phyloP scores from a whole-genome alignment of 2,888 invertebrate genomes.

The Phalangium opilio region DNA sequence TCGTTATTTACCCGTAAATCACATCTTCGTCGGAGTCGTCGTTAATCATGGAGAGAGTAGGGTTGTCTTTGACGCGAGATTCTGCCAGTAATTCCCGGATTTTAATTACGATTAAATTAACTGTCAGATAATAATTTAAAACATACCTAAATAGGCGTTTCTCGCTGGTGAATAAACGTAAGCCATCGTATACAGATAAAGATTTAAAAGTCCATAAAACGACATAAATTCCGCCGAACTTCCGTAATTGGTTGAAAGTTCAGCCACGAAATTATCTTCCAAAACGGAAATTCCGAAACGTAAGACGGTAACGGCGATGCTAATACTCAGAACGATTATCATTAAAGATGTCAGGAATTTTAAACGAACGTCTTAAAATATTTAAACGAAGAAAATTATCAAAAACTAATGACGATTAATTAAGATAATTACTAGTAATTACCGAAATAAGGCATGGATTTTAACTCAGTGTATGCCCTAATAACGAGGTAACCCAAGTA shows the following conservation, averaged over 20 bases:
- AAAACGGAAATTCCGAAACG: slow-evolving; percentile 76
- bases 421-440: slow-evolving; percentile 30
- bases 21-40: slow-evolving; percentile 97
- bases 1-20: slow-evolving; percentile 52
- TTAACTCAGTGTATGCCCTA: slow-evolving; percentile 79
- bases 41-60: slow-evolving; percentile 94
- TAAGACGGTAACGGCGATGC: slow-evolving; percentile 55
- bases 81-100: slow-evolving; percentile 49
- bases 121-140: too few relatives aligned
- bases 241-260: slow-evolving; percentile 67
- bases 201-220: slow-evolving; percentile 80
- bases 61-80: slow-evolving; percentile 85
- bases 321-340: slow-evolving; percentile 58
- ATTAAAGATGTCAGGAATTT: slow-evolving; percentile 78
- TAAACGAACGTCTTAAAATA: slow-evolving; percentile 62
- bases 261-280: slow-evolving; percentile 86
- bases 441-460: slow-evolving; percentile 98
- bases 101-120: too few relatives aligned
- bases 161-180: slow-evolving; percentile 81
- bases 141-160: slow-evolving; percentile 64
- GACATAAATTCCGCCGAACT: slow-evolving; percentile 93
- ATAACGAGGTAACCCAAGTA: slow-evolving; percentile 69
- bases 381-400: neutral
- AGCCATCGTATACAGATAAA: slow-evolving; percentile 82
- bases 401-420: slow-evolving; percentile 1